Percentiles rank a stretch among this genome's conserved stretches.
Conservation (phyloP, 1,140 invertebrate species). For the Tenebrio molitor region DNA sequence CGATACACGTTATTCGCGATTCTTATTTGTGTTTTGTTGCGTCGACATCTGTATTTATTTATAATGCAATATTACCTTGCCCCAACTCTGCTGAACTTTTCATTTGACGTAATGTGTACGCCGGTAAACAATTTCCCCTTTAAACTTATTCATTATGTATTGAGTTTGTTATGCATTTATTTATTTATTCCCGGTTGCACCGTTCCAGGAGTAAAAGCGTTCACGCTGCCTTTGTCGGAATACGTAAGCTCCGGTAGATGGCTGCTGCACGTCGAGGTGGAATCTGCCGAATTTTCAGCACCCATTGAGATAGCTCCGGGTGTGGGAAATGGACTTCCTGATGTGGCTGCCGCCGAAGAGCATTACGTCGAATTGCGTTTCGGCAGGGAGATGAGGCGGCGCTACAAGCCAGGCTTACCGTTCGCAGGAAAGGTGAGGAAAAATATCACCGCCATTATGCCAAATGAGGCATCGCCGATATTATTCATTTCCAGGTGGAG, state of each 20-base stretch:
- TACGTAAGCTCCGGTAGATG: slow-evolving; percentile 71
- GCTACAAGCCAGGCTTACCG: slow-evolving; percentile 76
- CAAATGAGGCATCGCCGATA: neutral
- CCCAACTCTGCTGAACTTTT: too few species aligned
- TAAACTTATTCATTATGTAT: too few species aligned
- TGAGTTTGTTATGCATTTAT: neutral
- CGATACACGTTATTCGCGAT: too few species aligned
- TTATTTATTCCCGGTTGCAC: neutral
- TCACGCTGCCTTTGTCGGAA: slow-evolving; percentile 68
- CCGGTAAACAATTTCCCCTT: too few species aligned
- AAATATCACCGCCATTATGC: slow-evolving; percentile 16
- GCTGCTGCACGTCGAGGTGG: slow-evolving; percentile 72
- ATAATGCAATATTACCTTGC: too few species aligned
- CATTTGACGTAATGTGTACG: too few species aligned
- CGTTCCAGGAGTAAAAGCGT: slow-evolving; percentile 70
- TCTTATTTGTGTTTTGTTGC: too few species aligned
- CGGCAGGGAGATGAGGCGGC: slow-evolving; percentile 72
- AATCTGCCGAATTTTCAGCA: slow-evolving; percentile 67
- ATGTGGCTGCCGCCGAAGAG: slow-evolving; percentile 74
- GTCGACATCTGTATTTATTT: too few species aligned
- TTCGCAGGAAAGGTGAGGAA: slow-evolving; percentile 72
- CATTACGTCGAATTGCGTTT: slow-evolving; percentile 76
- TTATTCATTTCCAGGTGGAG: slow-evolving; percentile 71
- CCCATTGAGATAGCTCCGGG: slow-evolving; percentile 67
- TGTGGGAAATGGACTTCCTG: slow-evolving; percentile 61